Conservation (phyloP, 2,113 vertebrate genomes). For the Rhinichthys klamathensis region DNA sequence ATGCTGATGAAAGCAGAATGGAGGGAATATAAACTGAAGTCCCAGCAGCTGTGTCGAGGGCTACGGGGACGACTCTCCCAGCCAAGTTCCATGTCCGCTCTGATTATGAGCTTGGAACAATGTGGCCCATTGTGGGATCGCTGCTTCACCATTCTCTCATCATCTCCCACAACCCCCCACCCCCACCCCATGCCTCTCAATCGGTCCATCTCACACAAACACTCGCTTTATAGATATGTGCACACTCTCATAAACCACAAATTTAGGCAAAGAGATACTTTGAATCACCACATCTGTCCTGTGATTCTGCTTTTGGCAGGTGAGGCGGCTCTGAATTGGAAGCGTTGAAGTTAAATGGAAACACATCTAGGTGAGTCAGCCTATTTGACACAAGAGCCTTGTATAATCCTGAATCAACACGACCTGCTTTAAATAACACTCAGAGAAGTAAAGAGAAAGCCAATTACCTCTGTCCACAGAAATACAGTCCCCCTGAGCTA, state of each 20-base stretch:
- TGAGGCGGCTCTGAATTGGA: constrained; percentile 15
- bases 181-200: constrained; percentile 2
- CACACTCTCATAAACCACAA: constrained; percentile 43
- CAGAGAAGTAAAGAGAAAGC: constrained; percentile 17
- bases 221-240: constrained; percentile 26
- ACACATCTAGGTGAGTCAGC: constrained; percentile 41
- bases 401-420: constrained; percentile 42
- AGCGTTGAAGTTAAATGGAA: constrained; percentile 32
- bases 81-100: constrained; percentile 78
- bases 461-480: neutral
- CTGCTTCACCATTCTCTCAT: constrained; percentile 59
- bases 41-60: constrained; percentile 75
- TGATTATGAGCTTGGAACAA: constrained; percentile 77
- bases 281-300: constrained; percentile 47
- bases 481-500: constrained; percentile 9
- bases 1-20: constrained; percentile 63
- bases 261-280: constrained; percentile 51
- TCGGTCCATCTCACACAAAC: constrained; percentile 35
- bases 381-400: constrained; percentile 22
- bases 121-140: constrained; percentile 74
- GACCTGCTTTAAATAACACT: constrained; percentile 43
- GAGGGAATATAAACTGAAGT: constrained; percentile 68
- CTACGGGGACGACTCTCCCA: constrained; percentile 72
- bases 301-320: constrained; percentile 6
- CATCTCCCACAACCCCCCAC: constrained; percentile 46